Percentiles rank a stretch among this genome's conserved stretches.
phyloP scores from a whole-genome alignment of 2,888 invertebrate species.

The Amphipyra berbera region DNA sequence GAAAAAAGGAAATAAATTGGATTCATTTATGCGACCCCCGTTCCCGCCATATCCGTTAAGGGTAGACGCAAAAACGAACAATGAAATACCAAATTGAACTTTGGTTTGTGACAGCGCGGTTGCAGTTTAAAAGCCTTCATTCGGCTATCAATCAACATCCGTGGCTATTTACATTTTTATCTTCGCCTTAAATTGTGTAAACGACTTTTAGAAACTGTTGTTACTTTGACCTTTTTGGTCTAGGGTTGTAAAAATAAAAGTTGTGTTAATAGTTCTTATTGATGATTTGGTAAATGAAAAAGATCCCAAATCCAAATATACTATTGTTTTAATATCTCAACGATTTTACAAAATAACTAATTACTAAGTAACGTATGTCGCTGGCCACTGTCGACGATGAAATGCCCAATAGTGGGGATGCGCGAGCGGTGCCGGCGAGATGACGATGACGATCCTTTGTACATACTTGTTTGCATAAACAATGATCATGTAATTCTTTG shows the following conservation, averaged over 20 bases:
- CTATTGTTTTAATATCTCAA: too few relatives aligned
- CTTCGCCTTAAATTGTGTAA: constrained; percentile 64
- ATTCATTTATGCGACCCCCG: constrained; percentile 82
- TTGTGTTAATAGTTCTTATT: too few relatives aligned
- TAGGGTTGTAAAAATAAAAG: background rate
- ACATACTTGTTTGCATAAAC: too few relatives aligned
- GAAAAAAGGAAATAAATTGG: constrained; percentile 78
- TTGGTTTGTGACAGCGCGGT: constrained; percentile 76
- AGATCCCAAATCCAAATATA: too few relatives aligned
- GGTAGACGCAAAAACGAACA: constrained; percentile 81
- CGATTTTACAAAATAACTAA: too few relatives aligned
- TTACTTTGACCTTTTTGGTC: background rate
- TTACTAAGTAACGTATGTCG: too few relatives aligned
- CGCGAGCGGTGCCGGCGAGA: too few relatives aligned
- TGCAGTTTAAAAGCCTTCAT: constrained; percentile 72
- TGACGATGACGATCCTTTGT: too few relatives aligned
- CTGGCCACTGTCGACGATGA: too few relatives aligned
- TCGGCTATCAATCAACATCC: constrained; percentile 80
- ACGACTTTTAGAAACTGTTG: constrained; percentile 22
- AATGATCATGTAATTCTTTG: too few relatives aligned
- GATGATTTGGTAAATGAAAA: too few relatives aligned
- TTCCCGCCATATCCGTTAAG: constrained; percentile 70
- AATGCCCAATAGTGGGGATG: too few relatives aligned
- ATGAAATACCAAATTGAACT: constrained; percentile 82
- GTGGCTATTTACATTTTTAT: constrained; percentile 62